phyloP scores from a whole-genome alignment of 2,797 vertebrate genomes.

The Garrulus glandarius region DNA sequence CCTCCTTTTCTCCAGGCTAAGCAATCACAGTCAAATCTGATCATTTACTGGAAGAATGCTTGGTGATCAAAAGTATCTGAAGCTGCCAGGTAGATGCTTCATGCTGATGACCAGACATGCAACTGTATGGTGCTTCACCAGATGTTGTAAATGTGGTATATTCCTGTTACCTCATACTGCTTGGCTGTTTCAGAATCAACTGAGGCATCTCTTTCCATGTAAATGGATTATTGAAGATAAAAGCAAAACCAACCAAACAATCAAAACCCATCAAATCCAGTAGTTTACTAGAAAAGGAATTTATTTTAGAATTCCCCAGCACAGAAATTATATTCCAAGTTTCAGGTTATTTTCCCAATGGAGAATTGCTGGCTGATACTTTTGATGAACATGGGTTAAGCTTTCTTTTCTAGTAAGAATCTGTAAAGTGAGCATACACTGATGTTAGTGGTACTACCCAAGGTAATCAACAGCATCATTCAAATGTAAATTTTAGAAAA shows the following conservation, averaged over 20 bases:
- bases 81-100: background rate
- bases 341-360: background rate
- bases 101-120: background rate
- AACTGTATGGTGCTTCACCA: background rate
- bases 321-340: background rate
- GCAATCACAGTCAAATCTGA: background rate
- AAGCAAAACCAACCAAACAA: background rate
- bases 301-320: background rate
- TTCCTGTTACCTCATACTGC: background rate
- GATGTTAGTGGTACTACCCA: background rate
- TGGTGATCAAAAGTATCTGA: background rate
- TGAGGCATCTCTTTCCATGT: background rate
- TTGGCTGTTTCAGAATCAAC: background rate
- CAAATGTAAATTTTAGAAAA: slow-evolving; percentile 34
- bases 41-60: background rate
- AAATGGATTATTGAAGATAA: background rate
- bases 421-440: background rate
- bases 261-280: background rate
- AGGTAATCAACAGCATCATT: slow-evolving; percentile 28
- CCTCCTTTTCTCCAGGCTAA: background rate
- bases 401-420: background rate
- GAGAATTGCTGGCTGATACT: background rate
- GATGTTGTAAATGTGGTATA: background rate
- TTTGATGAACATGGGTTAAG: background rate
- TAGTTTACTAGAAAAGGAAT: background rate